Conservation (phyloP, 2,113 vertebrate species). For the Varanus komodoensis region DNA sequence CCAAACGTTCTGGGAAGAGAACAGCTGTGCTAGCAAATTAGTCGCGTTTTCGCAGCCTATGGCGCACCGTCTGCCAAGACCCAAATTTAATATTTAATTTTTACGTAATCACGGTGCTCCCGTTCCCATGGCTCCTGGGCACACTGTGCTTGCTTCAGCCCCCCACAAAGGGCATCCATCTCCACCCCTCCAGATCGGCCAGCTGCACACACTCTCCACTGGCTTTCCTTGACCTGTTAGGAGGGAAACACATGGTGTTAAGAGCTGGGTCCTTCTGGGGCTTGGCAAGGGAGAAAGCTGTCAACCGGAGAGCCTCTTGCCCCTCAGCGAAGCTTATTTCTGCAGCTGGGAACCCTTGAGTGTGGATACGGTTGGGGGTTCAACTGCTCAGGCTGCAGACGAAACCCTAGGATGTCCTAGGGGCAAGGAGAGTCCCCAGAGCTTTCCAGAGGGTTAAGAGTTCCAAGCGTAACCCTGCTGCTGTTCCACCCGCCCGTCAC, state of each 20-base stretch:
- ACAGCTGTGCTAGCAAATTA: slow-evolving; percentile 13
- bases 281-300: background rate
- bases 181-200: background rate
- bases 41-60: slow-evolving; percentile 22
- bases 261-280: background rate
- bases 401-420: too few relatives aligned
- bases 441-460: too few relatives aligned
- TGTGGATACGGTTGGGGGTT: too few relatives aligned
- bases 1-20: background rate
- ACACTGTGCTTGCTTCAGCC: background rate
- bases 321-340: too few relatives aligned
- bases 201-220: background rate
- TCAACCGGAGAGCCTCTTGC: too few relatives aligned
- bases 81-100: slow-evolving; percentile 35
- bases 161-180: background rate
- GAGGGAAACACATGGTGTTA: background rate
- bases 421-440: too few relatives aligned
- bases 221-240: background rate
- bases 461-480: too few relatives aligned
- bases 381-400: background rate
- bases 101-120: background rate
- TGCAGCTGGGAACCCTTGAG: too few relatives aligned
- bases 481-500: too few relatives aligned
- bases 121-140: background rate
- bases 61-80: background rate